Evolutionary conservation across 2,888 invertebrate genomes (phyloP), one percentile per base, ranked within the genome.

Genomic region (Rhodophaea formosa): DNA sequence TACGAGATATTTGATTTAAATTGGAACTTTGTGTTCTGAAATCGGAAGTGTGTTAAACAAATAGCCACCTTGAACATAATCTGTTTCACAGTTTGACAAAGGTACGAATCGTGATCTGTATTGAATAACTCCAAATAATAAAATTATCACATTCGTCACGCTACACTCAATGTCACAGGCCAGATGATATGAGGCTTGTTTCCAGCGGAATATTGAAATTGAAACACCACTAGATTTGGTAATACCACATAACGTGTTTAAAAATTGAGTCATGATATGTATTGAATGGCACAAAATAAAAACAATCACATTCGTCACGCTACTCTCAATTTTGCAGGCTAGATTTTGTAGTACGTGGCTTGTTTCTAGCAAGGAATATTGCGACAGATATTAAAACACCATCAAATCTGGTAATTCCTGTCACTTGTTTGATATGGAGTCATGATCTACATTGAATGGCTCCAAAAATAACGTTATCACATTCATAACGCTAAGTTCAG

Each of bases 121-220:
- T 74, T 70, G 69, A 68, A 71, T 66, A 42, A 56, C 57, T 59
- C 62, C 61, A 57, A 61, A 68, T 68, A 69, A 72, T 62, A 62
- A 68, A 63, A 75, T 81, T 76, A 80, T 77, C 72, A 68, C 68
- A 82, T 82, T 76, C 72, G 77, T 78, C 78, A 80, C 72, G 74
- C 70, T 62, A 59, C 62, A 32, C 67, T 75, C 82, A 81, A 80
- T 82, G 79, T 71, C 78, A 73, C 66, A 62, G 68, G 65, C 70
- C 74, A 75, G 74, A 77, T 78, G 73, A 62, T 61, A 63, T 60
- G 66, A 70, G 65, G 65, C 56, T 55, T 51, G 55, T n/a, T n/a
- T n/a, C n/a, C n/a, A n/a, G n/a, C n/a, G n/a, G n/a, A n/a, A n/a
- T n/a, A n/a, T n/a, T n/a, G n/a, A n/a, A n/a, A n/a, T n/a, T n/a